Evolutionary conservation across 2,797 vertebrate genomes (phyloP), one percentile per base, ranked within the genome.

Genomic region (Smutsia temminckii): DNA sequence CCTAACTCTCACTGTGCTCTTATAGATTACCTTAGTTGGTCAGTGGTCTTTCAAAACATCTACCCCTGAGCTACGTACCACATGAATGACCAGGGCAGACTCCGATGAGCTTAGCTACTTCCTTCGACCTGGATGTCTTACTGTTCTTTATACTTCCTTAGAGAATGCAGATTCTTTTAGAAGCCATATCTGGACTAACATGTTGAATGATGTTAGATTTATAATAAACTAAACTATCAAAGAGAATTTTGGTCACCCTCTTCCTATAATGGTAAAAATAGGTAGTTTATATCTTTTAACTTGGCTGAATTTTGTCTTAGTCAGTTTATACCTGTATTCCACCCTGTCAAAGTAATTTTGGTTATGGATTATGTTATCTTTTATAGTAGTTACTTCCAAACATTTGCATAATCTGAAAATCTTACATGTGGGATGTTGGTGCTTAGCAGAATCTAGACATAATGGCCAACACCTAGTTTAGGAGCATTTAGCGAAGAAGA

Each of bases 291-390:
- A 86, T 53, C 34, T 89, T 72, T 93, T 59, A 89, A 53, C 16
- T 37, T 25, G 89, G n/a, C 1, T 78, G 42, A 78, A 42, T 63
- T 68, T 75, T 91, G 77, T 72, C 64, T 25, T 84, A 25, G 2
- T 74, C 37, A 85, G 85, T 91, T 93, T 91, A 21, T 8, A 14
- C 37, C 75, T 91, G 21, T 16, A 66, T 90, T 90, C 40, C 61
- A 57, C 40, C 25, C 25, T 64, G 29, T 88, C 77, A 81, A 89
- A 92, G 18, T 94, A 49, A 64, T 84, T 91, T 86, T 81, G 49
- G 92, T 84, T 78, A 46, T 40, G 7, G 27, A 75, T 89, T 87
- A 57, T n/a, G 4, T 63, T 72, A 32, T 63, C 29, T 91, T 90
- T 68, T 78, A 49, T 51, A 66, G 40, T 93, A 42, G 17, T 69